Evolutionary conservation across 2,888 invertebrate genomes (phyloP).

Genomic region (Cyrtodaria siliqua): DNA sequence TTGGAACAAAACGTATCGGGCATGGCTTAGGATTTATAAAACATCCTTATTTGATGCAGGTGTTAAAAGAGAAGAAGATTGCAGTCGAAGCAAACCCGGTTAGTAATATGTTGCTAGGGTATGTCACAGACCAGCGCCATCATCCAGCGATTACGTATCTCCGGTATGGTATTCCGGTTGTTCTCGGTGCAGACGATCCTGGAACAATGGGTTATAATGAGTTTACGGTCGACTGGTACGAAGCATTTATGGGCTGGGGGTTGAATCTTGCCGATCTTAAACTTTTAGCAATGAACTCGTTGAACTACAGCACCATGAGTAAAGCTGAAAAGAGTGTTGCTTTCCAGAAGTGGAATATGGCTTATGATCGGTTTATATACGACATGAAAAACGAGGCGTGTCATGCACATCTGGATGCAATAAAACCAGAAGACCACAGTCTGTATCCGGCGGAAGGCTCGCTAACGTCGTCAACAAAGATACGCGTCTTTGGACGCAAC

Average conservation of each 20-base stretch:
- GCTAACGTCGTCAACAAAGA: conserved; percentile 18
- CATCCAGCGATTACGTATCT: conserved; percentile 60
- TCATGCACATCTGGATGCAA: neutral
- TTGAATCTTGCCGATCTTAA: conserved; percentile 48
- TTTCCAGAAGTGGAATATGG: conserved; percentile 33
- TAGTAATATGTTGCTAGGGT: conserved; percentile 57
- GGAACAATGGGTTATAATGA: conserved; percentile 57
- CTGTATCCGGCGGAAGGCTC: conserved; percentile 46
- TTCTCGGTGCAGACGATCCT: conserved; percentile 58
- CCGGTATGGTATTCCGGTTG: conserved; percentile 56
- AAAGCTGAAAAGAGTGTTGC: conserved; percentile 30
- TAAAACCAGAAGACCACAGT: conserved; percentile 5
- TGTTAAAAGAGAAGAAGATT: conserved; percentile 41
- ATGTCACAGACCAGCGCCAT: conserved; percentile 59
- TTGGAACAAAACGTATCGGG: conserved; percentile 55
- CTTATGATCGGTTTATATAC: conserved; percentile 37
- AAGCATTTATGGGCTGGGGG: conserved; percentile 59
- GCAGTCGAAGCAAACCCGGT: conserved; percentile 59
- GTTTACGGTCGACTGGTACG: conserved; percentile 64
- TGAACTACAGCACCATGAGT: conserved; percentile 48
- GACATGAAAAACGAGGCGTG: conserved; percentile 47
- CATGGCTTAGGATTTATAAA: conserved; percentile 56
- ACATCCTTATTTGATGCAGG: conserved; percentile 58
- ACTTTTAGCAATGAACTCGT: conserved; percentile 49
- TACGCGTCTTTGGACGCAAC: conserved; percentile 53